A percentile compares a stretch with the other conserved stretches of the same genome.
These are phyloP conservation scores for Lepidocyrtoides sp. DNA, from an alignment of 2,888 invertebrate genomes.

Conservation along the genomic window DNA sequence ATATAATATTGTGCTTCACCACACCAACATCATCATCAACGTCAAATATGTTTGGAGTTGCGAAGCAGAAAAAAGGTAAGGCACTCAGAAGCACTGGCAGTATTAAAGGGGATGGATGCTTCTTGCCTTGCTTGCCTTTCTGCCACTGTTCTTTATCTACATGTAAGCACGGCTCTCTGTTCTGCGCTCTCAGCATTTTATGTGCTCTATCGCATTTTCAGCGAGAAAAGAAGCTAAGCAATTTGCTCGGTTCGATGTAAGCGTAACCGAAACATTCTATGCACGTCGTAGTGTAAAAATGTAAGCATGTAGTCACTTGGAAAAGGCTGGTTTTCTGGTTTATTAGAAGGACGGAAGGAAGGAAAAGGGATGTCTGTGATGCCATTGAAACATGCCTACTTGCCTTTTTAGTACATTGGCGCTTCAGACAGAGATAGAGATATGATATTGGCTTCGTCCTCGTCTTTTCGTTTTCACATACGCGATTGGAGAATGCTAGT, in stretches of 20 bases:
- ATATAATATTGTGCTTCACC: conserved; percentile 18
- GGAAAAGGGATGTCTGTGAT: conserved; percentile 68
- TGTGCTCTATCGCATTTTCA: conserved; percentile 49
- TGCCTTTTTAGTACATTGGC: not conserved
- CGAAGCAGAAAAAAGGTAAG: conserved; percentile 34
- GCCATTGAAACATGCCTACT: conserved; percentile 49
- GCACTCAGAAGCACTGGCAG: conserved; percentile 6
- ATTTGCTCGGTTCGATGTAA: conserved; percentile 1
- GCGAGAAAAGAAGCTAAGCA: conserved; percentile 1
- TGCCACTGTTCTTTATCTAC: not conserved
- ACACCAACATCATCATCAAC: not conserved
- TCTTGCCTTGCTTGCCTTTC: no score
- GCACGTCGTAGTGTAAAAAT: not conserved
- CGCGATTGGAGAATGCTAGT: not conserved
- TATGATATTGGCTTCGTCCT: no score
- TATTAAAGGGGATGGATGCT: conserved; percentile 27
- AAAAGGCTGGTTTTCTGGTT: conserved; percentile 40
- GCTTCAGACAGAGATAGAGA: not conserved
- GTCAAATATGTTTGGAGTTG: conserved; percentile 11
- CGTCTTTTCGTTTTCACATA: no score
- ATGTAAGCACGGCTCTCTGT: not conserved
- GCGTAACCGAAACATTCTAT: not conserved
- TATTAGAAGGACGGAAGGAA: conserved; percentile 67
- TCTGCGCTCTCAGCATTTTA: not conserved
- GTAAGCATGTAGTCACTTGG: conserved; percentile 1